Evolutionary conservation across 2,797 vertebrate species (phyloP), one percentile per base, ranked within the genome.

Genomic region (Distichodus sexfasciatus): DNA sequence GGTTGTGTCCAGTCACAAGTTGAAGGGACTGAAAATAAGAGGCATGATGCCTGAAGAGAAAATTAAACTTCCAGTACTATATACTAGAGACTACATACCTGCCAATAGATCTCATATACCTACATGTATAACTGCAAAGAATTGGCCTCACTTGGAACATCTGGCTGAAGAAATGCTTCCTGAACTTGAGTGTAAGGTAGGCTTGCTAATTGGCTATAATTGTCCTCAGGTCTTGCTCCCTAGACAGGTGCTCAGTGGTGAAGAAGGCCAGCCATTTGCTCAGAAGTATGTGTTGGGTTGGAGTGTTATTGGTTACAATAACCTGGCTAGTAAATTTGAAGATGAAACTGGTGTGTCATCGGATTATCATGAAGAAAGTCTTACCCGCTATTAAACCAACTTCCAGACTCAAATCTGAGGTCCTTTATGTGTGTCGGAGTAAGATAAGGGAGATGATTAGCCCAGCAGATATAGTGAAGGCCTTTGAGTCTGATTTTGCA

Each of bases 1-100:
- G n/a, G 53, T 73, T 21, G 75, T 81, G 26, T 55, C 44, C 2
- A 67, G 66, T n/a, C 35, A 60, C 19, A 72, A 51, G 24, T n/a
- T 59, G 23, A 66, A 72, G 1, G 19, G 38, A 5, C 36, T 66
- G 28, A 64, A 62, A 47, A 47, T 53, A 53, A 60, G 62, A 54
- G 54, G 62, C 1, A 11, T 67, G 2, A 40, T 21, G 17, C 72
- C 54, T 48, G 36, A 62, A 9, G 50, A 46, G 2, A 67, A 38
- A 41, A 53, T 72, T 8, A n/a, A 48, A 5, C 17, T 66, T 1
- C 75, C 65, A 65, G 28, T 28, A 53, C 50, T 51, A 28, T 75
- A 75, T 12, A 67, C 61, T 21, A 66, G 66, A 40, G 48, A 77
- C 6, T 78, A 51, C 15, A 78, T 75, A 44, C 75, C 75, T n/a